These are phyloP conservation scores for Drosophila antonietae DNA, from an alignment of 2,888 invertebrate genomes.

Conservation along the genomic window DNA sequence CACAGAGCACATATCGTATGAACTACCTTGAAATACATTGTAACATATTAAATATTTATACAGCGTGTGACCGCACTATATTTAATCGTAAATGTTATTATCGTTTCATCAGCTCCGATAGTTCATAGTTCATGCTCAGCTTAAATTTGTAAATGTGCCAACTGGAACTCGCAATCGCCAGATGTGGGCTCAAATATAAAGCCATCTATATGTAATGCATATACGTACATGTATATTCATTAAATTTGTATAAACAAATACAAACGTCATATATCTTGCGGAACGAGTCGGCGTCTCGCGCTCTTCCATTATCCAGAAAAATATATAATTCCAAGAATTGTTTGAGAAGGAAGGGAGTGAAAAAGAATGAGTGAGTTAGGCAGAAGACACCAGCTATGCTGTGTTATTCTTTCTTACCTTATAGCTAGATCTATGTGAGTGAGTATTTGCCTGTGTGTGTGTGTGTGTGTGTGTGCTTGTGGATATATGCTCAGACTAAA, in stretches of 20 bases:
- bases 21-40: neutral
- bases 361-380: neutral
- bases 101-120: neutral
- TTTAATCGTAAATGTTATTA: neutral
- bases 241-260: slow-evolving; percentile 84
- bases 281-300: slow-evolving; percentile 47
- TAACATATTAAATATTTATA: too few species aligned
- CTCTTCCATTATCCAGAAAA: slow-evolving; percentile 42
- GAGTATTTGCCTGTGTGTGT: slow-evolving; percentile 6
- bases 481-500: slow-evolving; percentile 44
- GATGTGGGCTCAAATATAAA: neutral
- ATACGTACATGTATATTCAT: slow-evolving; percentile 74
- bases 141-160: slow-evolving; percentile 30
- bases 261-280: slow-evolving; percentile 77
- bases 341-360: neutral
- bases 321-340: slow-evolving; percentile 11
- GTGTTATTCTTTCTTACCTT: slow-evolving; percentile 58
- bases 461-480: slow-evolving; percentile 21
- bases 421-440: slow-evolving; percentile 2
- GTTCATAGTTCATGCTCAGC: neutral
- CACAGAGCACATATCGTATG: neutral
- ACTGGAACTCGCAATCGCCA: neutral
- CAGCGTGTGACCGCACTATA: too few species aligned
- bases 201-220: slow-evolving; percentile 14
- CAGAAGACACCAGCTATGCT: slow-evolving; percentile 30